phyloP scores from a whole-genome alignment of 2,888 invertebrate species.

The Linnaemya tessellans region DNA sequence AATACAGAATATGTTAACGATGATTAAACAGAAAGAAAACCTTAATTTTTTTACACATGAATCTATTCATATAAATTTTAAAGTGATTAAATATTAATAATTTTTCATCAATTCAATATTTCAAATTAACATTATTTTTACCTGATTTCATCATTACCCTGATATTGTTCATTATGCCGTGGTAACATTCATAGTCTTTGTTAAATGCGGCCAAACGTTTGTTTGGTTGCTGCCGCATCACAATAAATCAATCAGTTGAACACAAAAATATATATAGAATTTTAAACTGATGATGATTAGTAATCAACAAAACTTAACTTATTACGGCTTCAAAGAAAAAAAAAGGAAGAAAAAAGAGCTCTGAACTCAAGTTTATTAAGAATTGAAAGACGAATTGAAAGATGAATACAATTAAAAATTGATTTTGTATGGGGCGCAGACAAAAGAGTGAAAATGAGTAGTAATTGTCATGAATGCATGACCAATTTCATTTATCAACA shows the following conservation, averaged over 20 bases:
- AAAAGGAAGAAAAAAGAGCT: not conserved
- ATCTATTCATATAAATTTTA: not conserved
- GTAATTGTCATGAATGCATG: slow-evolving; percentile 73
- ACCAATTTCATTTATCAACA: slow-evolving; percentile 63
- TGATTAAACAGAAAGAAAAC: slow-evolving; percentile 47
- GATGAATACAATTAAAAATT: slow-evolving; percentile 72
- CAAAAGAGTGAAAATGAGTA: slow-evolving; percentile 67
- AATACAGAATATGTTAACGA: slow-evolving; percentile 20
- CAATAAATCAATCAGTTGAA: slow-evolving; percentile 73
- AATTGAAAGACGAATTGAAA: slow-evolving; percentile 42
- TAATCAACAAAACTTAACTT: slow-evolving; percentile 68
- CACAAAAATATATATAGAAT: slow-evolving; percentile 30
- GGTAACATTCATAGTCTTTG: slow-evolving; percentile 52
- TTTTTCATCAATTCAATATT: slow-evolving; percentile 68
- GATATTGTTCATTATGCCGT: slow-evolving; percentile 33
- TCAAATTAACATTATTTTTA: slow-evolving; percentile 25
- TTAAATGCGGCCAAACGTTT: slow-evolving; percentile 5
- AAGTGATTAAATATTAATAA: slow-evolving; percentile 69
- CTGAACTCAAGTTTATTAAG: slow-evolving; percentile 11
- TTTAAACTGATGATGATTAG: slow-evolving; percentile 66
- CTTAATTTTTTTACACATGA: slow-evolving; percentile 2
- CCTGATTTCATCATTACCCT: slow-evolving; percentile 22
- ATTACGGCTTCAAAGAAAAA: slow-evolving; percentile 45
- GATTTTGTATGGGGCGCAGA: slow-evolving; percentile 71
- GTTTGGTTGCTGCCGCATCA: slow-evolving; percentile 27